Percentiles rank a stretch among this genome's conserved stretches.
phyloP scores from a whole-genome alignment of 2,113 vertebrate species.

The Glareola pratincola region DNA sequence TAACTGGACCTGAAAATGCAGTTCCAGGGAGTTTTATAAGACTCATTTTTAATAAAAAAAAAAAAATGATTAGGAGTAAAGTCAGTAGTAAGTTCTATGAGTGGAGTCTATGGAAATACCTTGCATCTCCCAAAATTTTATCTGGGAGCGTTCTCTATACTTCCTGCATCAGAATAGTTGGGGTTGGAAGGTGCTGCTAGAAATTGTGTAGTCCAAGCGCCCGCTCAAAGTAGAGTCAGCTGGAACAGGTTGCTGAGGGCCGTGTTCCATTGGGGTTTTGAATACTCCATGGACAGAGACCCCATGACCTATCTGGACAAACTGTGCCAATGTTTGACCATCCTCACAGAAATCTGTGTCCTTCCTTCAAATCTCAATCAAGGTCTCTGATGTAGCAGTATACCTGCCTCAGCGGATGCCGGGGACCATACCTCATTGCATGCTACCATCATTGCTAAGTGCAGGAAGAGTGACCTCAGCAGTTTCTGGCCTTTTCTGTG shows the following conservation, averaged over 20 bases:
- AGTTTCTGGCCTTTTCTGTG: background rate
- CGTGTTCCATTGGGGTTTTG: fast-evolving
- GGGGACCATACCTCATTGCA: fast-evolving
- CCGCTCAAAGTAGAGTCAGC: background rate
- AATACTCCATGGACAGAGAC: background rate
- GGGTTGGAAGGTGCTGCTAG: background rate
- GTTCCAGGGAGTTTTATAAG: background rate
- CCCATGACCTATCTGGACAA: background rate
- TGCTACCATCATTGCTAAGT: background rate
- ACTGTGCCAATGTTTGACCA: background rate
- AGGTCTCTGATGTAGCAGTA: background rate
- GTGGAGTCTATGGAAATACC: background rate
- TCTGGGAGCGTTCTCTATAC: background rate
- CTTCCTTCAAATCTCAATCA: background rate
- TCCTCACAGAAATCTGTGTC: background rate
- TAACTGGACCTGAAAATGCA: background rate
- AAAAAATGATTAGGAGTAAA: background rate
- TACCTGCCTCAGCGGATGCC: background rate
- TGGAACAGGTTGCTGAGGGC: background rate
- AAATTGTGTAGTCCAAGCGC: background rate
- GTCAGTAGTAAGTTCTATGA: background rate
- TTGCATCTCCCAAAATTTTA: background rate
- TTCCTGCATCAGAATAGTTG: background rate
- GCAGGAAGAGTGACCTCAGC: background rate
- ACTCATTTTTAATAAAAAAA: background rate